A percentile compares a stretch with the other conserved stretches of the same genome.
phyloP scores from a whole-genome alignment of 2,797 vertebrate genomes.

The Spheniscus humboldti region DNA sequence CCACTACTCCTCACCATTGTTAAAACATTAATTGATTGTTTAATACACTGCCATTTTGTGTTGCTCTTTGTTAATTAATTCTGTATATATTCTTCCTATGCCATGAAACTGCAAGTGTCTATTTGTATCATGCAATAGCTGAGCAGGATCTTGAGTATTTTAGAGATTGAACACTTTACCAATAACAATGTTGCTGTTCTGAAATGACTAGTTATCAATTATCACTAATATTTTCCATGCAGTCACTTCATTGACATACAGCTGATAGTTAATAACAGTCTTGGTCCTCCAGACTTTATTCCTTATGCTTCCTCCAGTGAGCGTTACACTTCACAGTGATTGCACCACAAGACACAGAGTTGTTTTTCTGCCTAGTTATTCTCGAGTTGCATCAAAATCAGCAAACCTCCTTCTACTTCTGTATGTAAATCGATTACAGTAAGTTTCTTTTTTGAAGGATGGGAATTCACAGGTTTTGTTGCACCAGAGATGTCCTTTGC shows the following conservation, averaged over 20 bases:
- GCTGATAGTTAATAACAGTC: background rate
- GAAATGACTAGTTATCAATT: background rate
- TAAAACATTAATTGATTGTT: background rate
- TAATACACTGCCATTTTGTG: background rate
- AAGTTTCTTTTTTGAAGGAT: background rate
- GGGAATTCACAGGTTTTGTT: background rate
- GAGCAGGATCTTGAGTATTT: background rate
- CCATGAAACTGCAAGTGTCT: background rate
- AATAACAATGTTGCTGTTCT: background rate
- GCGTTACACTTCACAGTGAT: background rate
- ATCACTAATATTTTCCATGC: background rate
- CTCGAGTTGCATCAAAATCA: background rate
- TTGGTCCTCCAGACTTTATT: background rate
- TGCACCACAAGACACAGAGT: background rate
- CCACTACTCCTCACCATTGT: background rate
- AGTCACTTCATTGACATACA: background rate
- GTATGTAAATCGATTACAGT: background rate
- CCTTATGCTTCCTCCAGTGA: background rate
- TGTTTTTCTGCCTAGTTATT: background rate
- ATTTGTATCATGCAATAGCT: background rate
- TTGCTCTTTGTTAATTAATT: background rate
- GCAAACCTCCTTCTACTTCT: background rate
- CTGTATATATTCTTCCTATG: background rate
- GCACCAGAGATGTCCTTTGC: background rate
- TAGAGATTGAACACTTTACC: background rate